Evolutionary conservation across 30 jellyfish, hydroid and myxozoan species (phyloP).

Genomic region (Clytia hemisphaerica): DNA sequence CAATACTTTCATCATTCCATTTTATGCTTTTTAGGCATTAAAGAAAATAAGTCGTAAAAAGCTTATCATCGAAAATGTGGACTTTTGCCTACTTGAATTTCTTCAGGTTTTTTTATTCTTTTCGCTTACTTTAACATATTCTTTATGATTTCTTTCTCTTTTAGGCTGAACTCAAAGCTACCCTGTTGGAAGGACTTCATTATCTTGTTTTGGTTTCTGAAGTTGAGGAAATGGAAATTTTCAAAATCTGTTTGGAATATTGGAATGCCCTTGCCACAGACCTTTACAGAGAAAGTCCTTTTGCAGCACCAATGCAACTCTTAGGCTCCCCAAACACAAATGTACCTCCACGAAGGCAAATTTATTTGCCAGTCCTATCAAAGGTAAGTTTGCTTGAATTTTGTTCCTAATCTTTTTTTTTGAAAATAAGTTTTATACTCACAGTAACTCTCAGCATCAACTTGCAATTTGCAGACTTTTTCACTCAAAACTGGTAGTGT

Average conservation of each 20-base stretch:
- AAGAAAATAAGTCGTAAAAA: no score
- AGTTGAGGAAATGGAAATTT: slow-evolving; percentile 94
- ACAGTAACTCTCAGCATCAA: background rate
- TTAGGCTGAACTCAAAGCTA: slow-evolving; percentile 67
- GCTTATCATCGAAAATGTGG: no score
- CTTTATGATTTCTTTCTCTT: slow-evolving; percentile 1
- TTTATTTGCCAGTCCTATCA: slow-evolving; percentile 77
- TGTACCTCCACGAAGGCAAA: slow-evolving; percentile 72
- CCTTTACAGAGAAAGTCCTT: slow-evolving; percentile 93
- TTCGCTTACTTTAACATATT: background rate
- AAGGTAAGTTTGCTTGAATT: slow-evolving; percentile 42
- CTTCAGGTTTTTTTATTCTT: no score
- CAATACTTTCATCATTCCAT: background rate
- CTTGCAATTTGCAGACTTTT: background rate
- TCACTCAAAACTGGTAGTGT: no score
- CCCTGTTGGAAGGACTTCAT: slow-evolving; percentile 83
- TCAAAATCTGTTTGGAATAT: slow-evolving; percentile 91
- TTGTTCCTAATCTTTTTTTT: background rate
- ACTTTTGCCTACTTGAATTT: no score
- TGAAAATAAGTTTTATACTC: background rate
- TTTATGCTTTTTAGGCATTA: background rate
- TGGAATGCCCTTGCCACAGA: slow-evolving; percentile 96
- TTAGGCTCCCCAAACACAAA: slow-evolving; percentile 86
- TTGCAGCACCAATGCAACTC: slow-evolving; percentile 85
- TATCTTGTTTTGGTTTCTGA: slow-evolving; percentile 78